Evolutionary conservation across 2,113 vertebrate genomes (phyloP), one percentile per base, ranked within the genome.

Genomic region (Eurystomus gularis): DNA sequence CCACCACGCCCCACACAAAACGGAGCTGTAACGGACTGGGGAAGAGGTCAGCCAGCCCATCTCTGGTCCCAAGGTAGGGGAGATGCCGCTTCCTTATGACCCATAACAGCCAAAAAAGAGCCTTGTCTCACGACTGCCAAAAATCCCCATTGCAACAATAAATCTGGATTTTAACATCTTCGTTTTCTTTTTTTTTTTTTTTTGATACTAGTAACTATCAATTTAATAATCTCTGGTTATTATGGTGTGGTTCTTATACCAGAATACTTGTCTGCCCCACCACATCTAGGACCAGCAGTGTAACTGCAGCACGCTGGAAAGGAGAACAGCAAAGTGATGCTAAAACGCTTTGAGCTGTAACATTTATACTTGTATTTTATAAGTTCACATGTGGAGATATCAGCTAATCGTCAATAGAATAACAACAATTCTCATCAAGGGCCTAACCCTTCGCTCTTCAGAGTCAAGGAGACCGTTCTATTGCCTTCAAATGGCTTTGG

Each of bases 401-500:
- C 92, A 90, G 52, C 64, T 91, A 93, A 89, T 79, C 79, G 81
- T 83, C 89, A 66, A 51, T 28, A 93, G 81, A 29, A 46, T 71
- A 71, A 79, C 49, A 93, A 54, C 87, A 88, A 28, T 66, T 42
- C 82, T 77, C 55, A 77, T 62, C 7, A 1, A 90, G 54, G 82
- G 68, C 85, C 68, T 96, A 90, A 93, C 82, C 92, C 40, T 42
- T 4, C 62, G 86, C 60, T 73, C 86, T 76, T 83, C 86, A 33
- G 86, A 94, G 86, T 88, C 73, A 88, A 57, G 52, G 70, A 76
- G 77, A 65, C 29, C 49, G 12, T 80, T 94, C 92, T 28, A 54
- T 12, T 75, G 60, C 72, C 80, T 92, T 77, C 83, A 91, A 92
- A 93, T 58, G 49, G 79, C 64, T 86, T 92, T 96, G 96, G 93